phyloP scores from a whole-genome alignment of 1,140 invertebrate genomes.

The Halictus rubicundus region DNA sequence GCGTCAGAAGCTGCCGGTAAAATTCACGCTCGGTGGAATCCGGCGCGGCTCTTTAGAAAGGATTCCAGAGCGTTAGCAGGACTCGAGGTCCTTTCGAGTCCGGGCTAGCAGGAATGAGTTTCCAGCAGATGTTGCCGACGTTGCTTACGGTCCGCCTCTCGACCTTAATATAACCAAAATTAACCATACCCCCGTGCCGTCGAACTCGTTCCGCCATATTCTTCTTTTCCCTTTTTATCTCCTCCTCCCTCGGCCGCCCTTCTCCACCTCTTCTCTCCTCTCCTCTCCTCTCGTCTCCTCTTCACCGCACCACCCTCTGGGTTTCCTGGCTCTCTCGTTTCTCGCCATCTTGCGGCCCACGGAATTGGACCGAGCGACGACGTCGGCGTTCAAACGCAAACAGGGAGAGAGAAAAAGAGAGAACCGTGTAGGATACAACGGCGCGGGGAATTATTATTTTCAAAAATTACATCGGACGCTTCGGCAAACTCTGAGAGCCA shows the following conservation, averaged over 20 bases:
- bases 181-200: constrained; percentile 57
- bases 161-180: constrained; percentile 67
- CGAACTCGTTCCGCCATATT: constrained; percentile 45
- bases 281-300: too few relatives aligned
- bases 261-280: too few relatives aligned
- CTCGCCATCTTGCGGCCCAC: constrained; percentile 39
- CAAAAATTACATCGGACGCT: constrained; percentile 40
- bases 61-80: constrained; percentile 50
- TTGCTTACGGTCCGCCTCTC: constrained; percentile 59
- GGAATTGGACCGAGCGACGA: constrained; percentile 40
- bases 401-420: neutral
- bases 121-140: constrained; percentile 62
- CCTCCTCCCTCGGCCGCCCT: neutral
- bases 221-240: constrained; percentile 15
- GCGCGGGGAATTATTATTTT: constrained; percentile 44
- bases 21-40: constrained; percentile 52
- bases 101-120: constrained; percentile 49
- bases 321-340: neutral
- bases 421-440: neutral
- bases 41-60: constrained; percentile 42
- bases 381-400: constrained; percentile 1
- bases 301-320: too few relatives aligned
- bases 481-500: neutral
- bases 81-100: constrained; percentile 47
- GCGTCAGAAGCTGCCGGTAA: constrained; percentile 36